Percentiles rank a stretch among this genome's conserved stretches.
Evolutionary conservation across 2,113 vertebrate species (phyloP).

Genomic region (Phodopus roborovskii): DNA sequence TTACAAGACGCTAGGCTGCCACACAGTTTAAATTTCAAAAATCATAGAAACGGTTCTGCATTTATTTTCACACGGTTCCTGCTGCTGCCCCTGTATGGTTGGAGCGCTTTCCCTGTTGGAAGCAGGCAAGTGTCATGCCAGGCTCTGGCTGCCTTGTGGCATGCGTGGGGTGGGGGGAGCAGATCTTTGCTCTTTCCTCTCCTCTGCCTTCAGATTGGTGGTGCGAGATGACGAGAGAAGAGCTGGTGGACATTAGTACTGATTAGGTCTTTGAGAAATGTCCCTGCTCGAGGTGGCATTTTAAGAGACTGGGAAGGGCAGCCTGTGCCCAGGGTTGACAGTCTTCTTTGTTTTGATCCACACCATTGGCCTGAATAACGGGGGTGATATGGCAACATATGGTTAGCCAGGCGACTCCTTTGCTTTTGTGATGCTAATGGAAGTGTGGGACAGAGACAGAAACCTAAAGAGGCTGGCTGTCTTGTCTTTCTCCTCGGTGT

Average conservation of each 20-base stretch:
- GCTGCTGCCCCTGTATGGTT: neutral
- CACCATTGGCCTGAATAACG: slow-evolving; percentile 57
- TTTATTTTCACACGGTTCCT: slow-evolving; percentile 50
- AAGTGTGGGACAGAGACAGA: neutral
- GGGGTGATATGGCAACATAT: slow-evolving; percentile 51
- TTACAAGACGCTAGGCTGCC: slow-evolving; percentile 25
- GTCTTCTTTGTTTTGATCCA: slow-evolving; percentile 64
- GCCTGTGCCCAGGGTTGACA: neutral
- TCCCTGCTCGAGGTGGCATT: slow-evolving; percentile 30
- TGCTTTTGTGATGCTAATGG: slow-evolving; percentile 37
- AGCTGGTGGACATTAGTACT: neutral
- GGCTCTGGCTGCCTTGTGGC: slow-evolving; percentile 20
- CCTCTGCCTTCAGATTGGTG: slow-evolving; percentile 10
- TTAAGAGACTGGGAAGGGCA: slow-evolving; percentile 42
- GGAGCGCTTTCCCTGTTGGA: slow-evolving; percentile 39
- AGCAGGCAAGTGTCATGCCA: neutral
- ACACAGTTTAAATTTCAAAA: neutral
- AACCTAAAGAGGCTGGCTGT: neutral
- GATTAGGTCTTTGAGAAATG: slow-evolving; percentile 66
- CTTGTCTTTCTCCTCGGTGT: neutral
- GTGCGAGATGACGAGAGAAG: slow-evolving; percentile 53
- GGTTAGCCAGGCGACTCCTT: slow-evolving; percentile 37
- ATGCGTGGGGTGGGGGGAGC: neutral
- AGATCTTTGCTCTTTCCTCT: neutral
- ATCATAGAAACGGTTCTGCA: neutral